Conservation (phyloP, 2,113 vertebrate genomes). For the Saguinus imperator region DNA sequence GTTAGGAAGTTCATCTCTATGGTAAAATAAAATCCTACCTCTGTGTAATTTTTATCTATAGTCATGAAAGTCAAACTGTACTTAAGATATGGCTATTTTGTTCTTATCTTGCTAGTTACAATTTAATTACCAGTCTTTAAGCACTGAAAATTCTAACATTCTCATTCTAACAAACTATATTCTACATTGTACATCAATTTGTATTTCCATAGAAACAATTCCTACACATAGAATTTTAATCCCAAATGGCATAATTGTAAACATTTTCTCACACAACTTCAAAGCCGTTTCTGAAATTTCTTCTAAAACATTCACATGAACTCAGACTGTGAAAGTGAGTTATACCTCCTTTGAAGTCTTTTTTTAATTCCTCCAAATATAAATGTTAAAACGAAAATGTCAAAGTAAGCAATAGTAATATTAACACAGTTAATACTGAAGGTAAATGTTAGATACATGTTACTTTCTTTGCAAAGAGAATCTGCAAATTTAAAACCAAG, state of each 20-base stretch:
- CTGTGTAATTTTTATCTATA: background rate
- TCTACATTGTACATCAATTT: background rate
- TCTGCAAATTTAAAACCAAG: slow-evolving; percentile 34
- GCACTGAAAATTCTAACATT: slow-evolving; percentile 38
- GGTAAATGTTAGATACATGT: slow-evolving; percentile 63
- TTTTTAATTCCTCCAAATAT: slow-evolving; percentile 54
- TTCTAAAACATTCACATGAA: slow-evolving; percentile 27
- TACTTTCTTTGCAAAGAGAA: slow-evolving; percentile 52
- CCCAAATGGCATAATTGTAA: slow-evolving; percentile 8
- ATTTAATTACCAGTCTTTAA: slow-evolving; percentile 51
- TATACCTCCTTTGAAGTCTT: slow-evolving; percentile 34
- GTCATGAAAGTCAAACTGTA: background rate
- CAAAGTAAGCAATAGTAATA: slow-evolving; percentile 56
- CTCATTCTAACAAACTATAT: background rate
- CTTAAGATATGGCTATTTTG: background rate
- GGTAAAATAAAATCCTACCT: background rate
- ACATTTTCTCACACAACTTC: slow-evolving; percentile 1
- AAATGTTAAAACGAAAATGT: slow-evolving; percentile 67
- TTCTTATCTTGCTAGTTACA: slow-evolving; percentile 42
- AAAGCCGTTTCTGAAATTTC: slow-evolving; percentile 34
- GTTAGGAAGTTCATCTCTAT: slow-evolving; percentile 10
- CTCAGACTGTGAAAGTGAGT: slow-evolving; percentile 47
- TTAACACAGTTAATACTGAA: slow-evolving; percentile 35
- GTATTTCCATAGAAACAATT: slow-evolving; percentile 29
- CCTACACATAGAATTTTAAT: slow-evolving; percentile 42